A percentile compares a stretch with the other conserved stretches of the same genome.
These are phyloP conservation scores for Phenganax stokvisi DNA, from an alignment of 92 coral and sea anemone species.

Conservation along the genomic window DNA sequence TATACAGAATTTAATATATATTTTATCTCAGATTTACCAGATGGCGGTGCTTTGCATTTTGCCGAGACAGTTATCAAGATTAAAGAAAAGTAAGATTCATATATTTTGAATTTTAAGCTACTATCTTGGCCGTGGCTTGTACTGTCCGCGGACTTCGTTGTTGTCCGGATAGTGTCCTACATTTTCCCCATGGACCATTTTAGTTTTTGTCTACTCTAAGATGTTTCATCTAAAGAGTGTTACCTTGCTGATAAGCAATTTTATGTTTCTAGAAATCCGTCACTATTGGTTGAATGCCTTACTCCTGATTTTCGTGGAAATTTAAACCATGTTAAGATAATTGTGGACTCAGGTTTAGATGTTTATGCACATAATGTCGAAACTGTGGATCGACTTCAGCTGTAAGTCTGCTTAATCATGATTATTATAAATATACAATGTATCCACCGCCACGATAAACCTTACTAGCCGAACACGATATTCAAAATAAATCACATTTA, in stretches of 20 bases:
- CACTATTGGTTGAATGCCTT: slow-evolving; percentile 90
- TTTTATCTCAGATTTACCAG: slow-evolving; percentile 60
- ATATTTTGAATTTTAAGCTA: not conserved
- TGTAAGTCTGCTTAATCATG: slow-evolving; percentile 58
- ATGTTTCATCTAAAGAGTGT: not conserved
- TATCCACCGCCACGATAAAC: no score
- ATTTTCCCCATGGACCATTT: no score
- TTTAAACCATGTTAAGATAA: slow-evolving; percentile 57
- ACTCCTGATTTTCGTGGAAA: slow-evolving; percentile 97
- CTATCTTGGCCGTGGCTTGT: no score
- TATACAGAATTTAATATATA: not conserved
- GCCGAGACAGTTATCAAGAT: slow-evolving; percentile 89
- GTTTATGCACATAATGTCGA: slow-evolving; percentile 96
- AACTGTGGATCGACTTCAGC: slow-evolving; percentile 84
- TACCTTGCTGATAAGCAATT: no score
- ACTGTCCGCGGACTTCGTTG: no score
- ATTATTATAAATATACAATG: no score
- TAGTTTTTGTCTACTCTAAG: not conserved
- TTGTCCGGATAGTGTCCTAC: no score
- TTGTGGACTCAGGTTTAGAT: slow-evolving; percentile 79
- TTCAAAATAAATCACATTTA: no score
- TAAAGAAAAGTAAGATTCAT: slow-evolving; percentile 58
- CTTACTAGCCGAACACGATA: no score
- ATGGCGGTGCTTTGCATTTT: slow-evolving; percentile 97
- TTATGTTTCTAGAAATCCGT: slow-evolving; percentile 57